phyloP scores from a whole-genome alignment of 2,888 invertebrate genomes.

The Chalcis sispes region DNA sequence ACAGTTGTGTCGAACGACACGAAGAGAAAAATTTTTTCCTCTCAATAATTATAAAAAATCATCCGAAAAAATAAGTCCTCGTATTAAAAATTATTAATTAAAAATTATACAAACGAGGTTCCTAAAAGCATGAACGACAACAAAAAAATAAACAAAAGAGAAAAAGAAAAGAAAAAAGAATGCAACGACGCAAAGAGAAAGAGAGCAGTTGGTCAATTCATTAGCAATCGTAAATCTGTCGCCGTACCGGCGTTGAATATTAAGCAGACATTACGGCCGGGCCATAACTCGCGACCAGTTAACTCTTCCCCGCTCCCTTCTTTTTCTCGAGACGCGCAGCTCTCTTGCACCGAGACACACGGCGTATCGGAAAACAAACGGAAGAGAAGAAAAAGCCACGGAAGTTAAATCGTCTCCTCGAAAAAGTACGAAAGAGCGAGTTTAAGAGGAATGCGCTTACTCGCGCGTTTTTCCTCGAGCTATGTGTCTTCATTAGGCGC shows the following conservation, averaged over 20 bases:
- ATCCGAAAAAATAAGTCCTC: too few species aligned
- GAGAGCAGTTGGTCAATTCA: slow-evolving; percentile 70
- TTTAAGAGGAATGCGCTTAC: neutral
- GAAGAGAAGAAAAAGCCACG: neutral
- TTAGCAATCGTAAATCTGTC: slow-evolving; percentile 75
- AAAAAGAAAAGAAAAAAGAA: neutral
- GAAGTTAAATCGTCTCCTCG: slow-evolving; percentile 29
- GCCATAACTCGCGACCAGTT: slow-evolving; percentile 74
- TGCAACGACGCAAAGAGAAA: slow-evolving; percentile 38
- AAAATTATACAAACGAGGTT: neutral
- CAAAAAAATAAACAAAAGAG: neutral
- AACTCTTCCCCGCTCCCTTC: slow-evolving; percentile 62
- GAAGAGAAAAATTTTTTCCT: too few species aligned
- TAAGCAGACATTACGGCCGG: slow-evolving; percentile 72
- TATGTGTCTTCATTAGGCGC: slow-evolving; percentile 73
- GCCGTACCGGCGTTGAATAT: slow-evolving; percentile 73
- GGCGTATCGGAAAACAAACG: neutral
- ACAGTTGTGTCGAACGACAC: too few species aligned
- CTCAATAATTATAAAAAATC: too few species aligned
- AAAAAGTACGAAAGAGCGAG: slow-evolving; percentile 24
- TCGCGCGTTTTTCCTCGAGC: slow-evolving; percentile 53
- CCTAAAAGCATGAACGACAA: too few species aligned
- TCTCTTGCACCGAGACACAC: neutral
- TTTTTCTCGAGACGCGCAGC: slow-evolving; percentile 7
- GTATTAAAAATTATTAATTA: neutral